These are phyloP conservation scores for Macrocentrus cingulum DNA, from an alignment of 1,140 invertebrate genomes.

Conservation along the genomic window DNA sequence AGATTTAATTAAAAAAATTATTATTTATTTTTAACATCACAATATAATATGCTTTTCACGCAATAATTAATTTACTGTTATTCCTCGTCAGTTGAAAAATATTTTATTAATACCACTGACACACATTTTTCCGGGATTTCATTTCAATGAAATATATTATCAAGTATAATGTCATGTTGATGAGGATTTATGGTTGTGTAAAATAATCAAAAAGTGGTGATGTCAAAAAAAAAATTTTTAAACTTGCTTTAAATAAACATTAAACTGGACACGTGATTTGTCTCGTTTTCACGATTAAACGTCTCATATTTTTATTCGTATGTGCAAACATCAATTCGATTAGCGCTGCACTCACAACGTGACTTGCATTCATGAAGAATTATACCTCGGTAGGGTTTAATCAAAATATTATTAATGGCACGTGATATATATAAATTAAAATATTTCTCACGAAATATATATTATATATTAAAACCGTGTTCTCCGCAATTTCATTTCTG, in stretches of 20 bases:
- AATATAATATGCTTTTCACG: too few relatives aligned
- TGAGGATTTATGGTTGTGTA: not conserved
- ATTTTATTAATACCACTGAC: too few relatives aligned
- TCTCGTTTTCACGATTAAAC: not conserved
- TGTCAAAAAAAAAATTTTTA: too few relatives aligned
- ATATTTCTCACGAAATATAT: not conserved
- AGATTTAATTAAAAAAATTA: too few relatives aligned
- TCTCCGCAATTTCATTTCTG: too few relatives aligned
- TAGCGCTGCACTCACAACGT: not conserved
- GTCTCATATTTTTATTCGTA: not conserved
- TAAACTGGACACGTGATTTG: not conserved
- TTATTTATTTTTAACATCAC: too few relatives aligned
- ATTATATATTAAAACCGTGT: too few relatives aligned
- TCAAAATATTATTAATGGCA: not conserved
- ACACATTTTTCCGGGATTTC: too few relatives aligned
- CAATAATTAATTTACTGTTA: too few relatives aligned
- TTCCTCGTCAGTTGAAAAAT: too few relatives aligned
- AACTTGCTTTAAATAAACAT: too few relatives aligned
- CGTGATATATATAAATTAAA: not conserved
- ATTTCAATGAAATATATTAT: too few relatives aligned
- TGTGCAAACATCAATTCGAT: slow-evolving; percentile 1
- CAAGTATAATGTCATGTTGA: not conserved
- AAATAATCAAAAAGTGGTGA: not conserved
- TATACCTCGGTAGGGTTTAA: not conserved
- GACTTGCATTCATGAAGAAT: not conserved